Percentiles rank a stretch among this genome's conserved stretches.
These are phyloP conservation scores for Perca flavescens DNA, from an alignment of 2,113 vertebrate species.

Conservation along the genomic window DNA sequence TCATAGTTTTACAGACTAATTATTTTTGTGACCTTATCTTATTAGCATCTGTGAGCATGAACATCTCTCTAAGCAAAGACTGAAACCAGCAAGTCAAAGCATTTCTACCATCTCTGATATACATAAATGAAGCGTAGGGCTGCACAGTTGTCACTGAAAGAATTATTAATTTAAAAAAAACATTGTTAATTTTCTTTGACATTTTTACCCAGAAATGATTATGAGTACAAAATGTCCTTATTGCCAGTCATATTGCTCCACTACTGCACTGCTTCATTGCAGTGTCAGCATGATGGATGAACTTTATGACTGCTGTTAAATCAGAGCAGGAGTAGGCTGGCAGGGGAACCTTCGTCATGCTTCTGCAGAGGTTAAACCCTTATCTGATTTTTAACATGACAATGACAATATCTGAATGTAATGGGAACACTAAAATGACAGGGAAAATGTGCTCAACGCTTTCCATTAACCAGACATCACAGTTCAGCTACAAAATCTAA, in stretches of 20 bases:
- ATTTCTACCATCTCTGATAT: background rate
- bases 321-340: background rate
- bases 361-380: background rate
- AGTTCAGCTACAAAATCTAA: background rate
- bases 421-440: background rate
- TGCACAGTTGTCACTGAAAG: background rate
- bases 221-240: background rate
- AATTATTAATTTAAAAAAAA: background rate
- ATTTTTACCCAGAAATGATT: background rate
- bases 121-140: background rate
- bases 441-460: background rate
- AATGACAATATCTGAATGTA: background rate
- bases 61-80: background rate
- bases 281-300: slow-evolving; percentile 11
- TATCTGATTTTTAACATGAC: slow-evolving; percentile 7
- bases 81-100: background rate
- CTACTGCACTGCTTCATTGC: background rate
- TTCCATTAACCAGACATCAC: background rate
- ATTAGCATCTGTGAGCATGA: background rate
- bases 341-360: background rate
- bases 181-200: background rate
- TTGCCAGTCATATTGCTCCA: background rate
- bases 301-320: slow-evolving; percentile 19
- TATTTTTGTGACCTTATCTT: background rate
- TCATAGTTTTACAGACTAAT: background rate